Conservation (phyloP, 2,888 invertebrate genomes). For the Thysanoteuthis rhombus region DNA sequence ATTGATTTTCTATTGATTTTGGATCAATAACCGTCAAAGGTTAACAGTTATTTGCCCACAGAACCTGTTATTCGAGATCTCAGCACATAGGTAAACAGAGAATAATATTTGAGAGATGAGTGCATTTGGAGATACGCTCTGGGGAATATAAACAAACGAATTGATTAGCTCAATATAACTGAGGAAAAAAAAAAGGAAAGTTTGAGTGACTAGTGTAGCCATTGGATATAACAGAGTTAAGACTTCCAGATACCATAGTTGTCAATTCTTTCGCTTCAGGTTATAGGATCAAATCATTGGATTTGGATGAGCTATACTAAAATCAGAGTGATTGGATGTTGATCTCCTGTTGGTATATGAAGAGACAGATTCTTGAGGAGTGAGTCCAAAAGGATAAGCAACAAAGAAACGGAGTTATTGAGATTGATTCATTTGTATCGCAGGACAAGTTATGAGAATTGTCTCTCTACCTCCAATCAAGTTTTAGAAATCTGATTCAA, state of each 20-base stretch:
- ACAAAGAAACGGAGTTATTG: too few species aligned
- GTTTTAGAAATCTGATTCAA: too few species aligned
- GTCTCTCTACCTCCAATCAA: too few species aligned
- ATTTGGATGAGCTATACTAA: neutral
- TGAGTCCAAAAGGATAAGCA: too few species aligned
- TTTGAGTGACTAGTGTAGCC: neutral
- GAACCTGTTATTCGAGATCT: neutral
- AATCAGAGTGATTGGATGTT: neutral
- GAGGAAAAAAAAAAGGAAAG: too few species aligned
- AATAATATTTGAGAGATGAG: neutral
- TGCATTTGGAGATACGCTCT: neutral
- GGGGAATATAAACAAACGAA: neutral
- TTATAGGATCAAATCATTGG: too few species aligned
- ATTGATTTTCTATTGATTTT: neutral
- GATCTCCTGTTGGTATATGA: too few species aligned
- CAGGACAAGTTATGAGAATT: too few species aligned
- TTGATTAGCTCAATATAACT: too few species aligned
- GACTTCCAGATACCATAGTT: neutral
- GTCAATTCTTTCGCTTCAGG: neutral
- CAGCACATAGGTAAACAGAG: neutral
- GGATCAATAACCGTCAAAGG: neutral
- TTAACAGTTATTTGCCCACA: neutral
- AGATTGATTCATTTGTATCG: too few species aligned
- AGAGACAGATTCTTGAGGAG: too few species aligned
- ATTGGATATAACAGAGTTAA: neutral